These are phyloP conservation scores for Pelvicachromis taeniatus DNA, from an alignment of 2,113 vertebrate species.

Conservation along the genomic window DNA sequence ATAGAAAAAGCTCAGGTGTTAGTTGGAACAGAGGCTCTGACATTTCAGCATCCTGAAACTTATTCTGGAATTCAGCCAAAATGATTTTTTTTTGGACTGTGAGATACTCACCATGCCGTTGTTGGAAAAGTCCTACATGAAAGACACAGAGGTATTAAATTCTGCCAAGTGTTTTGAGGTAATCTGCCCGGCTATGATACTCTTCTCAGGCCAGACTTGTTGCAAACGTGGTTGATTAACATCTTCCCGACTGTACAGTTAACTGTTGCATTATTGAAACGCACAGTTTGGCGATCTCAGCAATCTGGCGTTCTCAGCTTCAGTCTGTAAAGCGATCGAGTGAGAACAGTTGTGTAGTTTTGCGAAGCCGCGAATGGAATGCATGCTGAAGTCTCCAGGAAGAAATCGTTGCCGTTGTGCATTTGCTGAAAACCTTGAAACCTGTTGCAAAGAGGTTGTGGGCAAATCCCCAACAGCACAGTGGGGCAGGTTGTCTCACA, in stretches of 20 bases:
- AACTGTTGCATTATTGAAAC: neutral
- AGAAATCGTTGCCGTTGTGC: neutral
- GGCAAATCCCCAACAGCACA: constrained; percentile 24
- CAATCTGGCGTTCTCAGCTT: neutral
- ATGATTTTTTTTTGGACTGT: neutral
- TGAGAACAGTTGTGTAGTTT: neutral
- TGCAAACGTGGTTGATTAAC: neutral
- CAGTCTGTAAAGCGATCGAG: neutral
- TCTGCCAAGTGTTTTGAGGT: neutral
- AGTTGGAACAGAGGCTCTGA: neutral
- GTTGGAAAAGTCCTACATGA: neutral
- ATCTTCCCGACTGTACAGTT: neutral
- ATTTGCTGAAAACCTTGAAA: constrained; percentile 21
- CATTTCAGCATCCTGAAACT: neutral
- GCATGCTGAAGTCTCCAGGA: neutral
- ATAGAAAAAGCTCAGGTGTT: neutral
- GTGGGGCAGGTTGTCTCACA: constrained; percentile 8
- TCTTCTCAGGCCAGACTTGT: neutral
- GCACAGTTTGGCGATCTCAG: neutral
- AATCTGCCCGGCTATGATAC: neutral
- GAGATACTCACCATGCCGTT: neutral
- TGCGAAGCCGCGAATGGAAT: neutral
- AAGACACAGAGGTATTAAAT: neutral
- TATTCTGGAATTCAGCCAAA: neutral
- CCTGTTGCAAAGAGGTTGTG: constrained; percentile 45